Conservation (phyloP, 2,113 vertebrate species). For the Calidris pygmaea region DNA sequence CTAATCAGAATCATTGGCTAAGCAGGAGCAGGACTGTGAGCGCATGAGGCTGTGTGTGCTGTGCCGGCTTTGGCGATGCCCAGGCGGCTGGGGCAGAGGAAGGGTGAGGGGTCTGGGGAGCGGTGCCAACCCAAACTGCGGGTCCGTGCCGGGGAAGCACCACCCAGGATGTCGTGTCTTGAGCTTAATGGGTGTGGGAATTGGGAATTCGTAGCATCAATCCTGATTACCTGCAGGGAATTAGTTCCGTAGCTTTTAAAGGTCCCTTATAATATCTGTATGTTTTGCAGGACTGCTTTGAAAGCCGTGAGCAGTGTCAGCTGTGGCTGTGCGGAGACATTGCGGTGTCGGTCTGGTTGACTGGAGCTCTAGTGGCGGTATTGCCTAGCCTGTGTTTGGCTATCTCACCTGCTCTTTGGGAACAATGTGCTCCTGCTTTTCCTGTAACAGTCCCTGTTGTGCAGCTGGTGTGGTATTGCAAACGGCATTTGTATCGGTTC, state of each 20-base stretch:
- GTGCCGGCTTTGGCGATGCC: conserved; percentile 32
- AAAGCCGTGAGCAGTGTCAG: not conserved
- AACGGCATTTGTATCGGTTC: not conserved
- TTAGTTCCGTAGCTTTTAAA: not conserved
- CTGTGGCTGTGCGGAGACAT: not conserved
- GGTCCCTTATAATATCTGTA: not conserved
- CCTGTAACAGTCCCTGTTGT: not conserved
- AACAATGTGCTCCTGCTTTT: not conserved
- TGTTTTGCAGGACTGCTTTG: not conserved
- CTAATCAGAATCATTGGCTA: not conserved
- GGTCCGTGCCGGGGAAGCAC: not conserved
- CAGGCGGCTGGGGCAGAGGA: not conserved
- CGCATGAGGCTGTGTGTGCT: not conserved
- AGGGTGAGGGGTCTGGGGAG: not conserved
- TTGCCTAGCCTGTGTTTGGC: not conserved
- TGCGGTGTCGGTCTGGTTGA: not conserved
- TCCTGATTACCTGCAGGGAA: not conserved
- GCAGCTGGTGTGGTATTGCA: not conserved
- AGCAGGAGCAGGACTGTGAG: not conserved
- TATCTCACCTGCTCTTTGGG: not conserved
- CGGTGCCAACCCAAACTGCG: not conserved
- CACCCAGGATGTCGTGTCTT: not conserved
- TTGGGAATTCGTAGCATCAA: not conserved
- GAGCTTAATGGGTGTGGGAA: not conserved
- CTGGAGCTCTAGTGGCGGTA: not conserved